phyloP scores from a whole-genome alignment of 2,113 vertebrate species.

The Tylochromis polylepis region DNA sequence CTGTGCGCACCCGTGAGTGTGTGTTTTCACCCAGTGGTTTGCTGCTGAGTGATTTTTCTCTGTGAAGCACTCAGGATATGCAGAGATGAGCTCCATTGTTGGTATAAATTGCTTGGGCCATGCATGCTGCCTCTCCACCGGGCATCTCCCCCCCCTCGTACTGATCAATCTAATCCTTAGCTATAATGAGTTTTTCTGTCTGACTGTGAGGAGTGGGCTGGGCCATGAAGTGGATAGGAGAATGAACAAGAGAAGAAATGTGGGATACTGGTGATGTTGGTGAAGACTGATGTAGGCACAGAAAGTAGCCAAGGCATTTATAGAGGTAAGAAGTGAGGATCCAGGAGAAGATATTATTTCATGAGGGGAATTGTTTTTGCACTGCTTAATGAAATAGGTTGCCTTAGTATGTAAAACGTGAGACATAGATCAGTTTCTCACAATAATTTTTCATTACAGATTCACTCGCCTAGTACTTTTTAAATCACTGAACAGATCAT shows the following conservation, averaged over 20 bases:
- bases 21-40: not conserved
- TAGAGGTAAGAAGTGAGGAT: not conserved
- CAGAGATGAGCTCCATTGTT: slow-evolving; percentile 64
- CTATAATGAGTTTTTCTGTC: slow-evolving; percentile 70
- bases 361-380: not conserved
- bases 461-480: not conserved
- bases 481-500: not conserved
- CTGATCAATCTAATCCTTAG: slow-evolving; percentile 70
- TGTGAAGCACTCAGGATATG: slow-evolving; percentile 35
- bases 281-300: not conserved
- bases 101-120: slow-evolving; percentile 68
- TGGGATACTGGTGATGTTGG: not conserved
- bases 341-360: not conserved
- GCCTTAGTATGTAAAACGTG: not conserved
- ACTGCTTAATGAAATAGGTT: fast-evolving
- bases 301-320: not conserved
- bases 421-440: not conserved
- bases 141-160: slow-evolving; percentile 32
- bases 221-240: slow-evolving; percentile 26
- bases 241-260: slow-evolving; percentile 22
- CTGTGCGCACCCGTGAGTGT: not conserved
- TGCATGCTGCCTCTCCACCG: slow-evolving; percentile 50
- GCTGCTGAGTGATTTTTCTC: slow-evolving; percentile 40
- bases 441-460: not conserved
- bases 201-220: slow-evolving; percentile 34